These are phyloP conservation scores for Drosophila seclusa DNA, from an alignment of 2,888 invertebrate species.

Conservation along the genomic window DNA sequence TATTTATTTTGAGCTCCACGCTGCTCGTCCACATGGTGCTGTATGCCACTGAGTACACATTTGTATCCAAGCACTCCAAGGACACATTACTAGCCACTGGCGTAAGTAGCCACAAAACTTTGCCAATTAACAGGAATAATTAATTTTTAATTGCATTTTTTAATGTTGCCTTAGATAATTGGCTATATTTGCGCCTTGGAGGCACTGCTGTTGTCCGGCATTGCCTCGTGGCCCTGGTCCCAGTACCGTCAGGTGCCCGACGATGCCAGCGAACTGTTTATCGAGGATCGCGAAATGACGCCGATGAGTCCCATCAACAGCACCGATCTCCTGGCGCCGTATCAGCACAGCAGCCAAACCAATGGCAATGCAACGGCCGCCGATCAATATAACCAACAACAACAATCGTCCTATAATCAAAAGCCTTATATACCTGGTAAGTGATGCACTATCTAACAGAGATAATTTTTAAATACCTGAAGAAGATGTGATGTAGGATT, in stretches of 20 bases:
- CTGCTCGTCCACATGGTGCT: conserved; percentile 89
- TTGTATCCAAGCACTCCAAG: conserved; percentile 90
- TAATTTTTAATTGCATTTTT: background rate
- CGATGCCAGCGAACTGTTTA: conserved; percentile 87
- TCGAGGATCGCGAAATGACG: conserved; percentile 86
- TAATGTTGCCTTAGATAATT: conserved; percentile 85
- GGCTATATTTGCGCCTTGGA: conserved; percentile 88
- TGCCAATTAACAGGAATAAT: background rate
- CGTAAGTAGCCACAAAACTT: conserved; percentile 85
- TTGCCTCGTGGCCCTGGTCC: conserved; percentile 87
- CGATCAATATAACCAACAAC: conserved; percentile 85
- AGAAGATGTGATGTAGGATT: accelerated
- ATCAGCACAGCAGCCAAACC: conserved; percentile 73
- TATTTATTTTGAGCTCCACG: conserved; percentile 89
- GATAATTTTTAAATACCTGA: background rate
- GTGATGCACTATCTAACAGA: conserved; percentile 13
- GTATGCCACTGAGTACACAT: conserved; percentile 88
- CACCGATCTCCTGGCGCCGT: conserved; percentile 79
- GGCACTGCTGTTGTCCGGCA: conserved; percentile 87
- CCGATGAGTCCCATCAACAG: conserved; percentile 86
- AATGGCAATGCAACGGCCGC: conserved; percentile 74
- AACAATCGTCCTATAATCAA: conserved; percentile 85
- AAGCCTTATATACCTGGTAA: conserved; percentile 86
- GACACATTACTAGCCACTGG: conserved; percentile 89
- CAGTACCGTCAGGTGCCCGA: conserved; percentile 88